These are phyloP conservation scores for Euschistus heros DNA, from an alignment of 1,140 invertebrate species.

Conservation along the genomic window DNA sequence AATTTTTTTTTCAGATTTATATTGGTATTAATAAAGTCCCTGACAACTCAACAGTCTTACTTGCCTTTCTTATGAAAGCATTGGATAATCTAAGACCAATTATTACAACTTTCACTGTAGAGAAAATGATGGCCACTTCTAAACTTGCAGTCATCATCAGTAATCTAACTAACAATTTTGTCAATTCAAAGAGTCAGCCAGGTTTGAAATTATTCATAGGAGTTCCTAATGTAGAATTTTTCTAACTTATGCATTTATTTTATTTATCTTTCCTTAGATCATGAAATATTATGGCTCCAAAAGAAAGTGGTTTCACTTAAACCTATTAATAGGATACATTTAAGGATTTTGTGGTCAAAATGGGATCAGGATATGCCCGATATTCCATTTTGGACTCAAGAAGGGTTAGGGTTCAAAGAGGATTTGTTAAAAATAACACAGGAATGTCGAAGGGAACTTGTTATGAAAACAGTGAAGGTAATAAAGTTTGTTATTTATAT, in stretches of 20 bases:
- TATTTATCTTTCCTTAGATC: background rate
- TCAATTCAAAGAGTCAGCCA: background rate
- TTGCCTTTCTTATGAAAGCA: background rate
- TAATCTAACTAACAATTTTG: background rate
- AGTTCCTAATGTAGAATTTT: too few species aligned
- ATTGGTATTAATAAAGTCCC: background rate
- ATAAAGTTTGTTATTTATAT: background rate
- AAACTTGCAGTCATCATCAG: background rate
- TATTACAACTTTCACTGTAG: constrained; percentile 1
- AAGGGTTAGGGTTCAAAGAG: background rate
- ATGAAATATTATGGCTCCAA: constrained; percentile 6
- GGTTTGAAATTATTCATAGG: background rate
- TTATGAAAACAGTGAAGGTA: background rate
- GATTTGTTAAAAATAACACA: background rate
- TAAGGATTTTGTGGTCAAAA: constrained; percentile 4
- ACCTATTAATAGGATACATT: background rate
- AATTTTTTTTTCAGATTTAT: constrained; percentile 7
- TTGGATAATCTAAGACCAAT: background rate
- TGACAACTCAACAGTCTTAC: background rate
- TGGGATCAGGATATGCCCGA: background rate
- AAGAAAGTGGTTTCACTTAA: background rate
- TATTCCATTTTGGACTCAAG: background rate
- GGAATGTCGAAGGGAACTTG: background rate
- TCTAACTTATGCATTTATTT: too few species aligned
- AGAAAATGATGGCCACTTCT: background rate